These are phyloP conservation scores for Diadumene lineata DNA, from an alignment of 92 coral and sea anemone genomes.

Conservation along the genomic window DNA sequence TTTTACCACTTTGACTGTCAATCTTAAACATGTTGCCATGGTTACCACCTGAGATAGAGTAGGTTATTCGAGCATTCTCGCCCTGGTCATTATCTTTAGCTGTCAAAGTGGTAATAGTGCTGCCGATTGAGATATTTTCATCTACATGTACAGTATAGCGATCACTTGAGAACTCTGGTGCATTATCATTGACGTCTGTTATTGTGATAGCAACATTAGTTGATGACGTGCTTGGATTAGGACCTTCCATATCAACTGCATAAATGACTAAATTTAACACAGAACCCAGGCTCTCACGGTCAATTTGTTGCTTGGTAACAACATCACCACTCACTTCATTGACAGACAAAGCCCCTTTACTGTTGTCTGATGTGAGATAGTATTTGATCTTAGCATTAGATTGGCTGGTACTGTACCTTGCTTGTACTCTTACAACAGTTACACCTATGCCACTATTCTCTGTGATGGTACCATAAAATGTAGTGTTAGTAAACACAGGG, in stretches of 20 bases:
- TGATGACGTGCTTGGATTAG: constrained; percentile 55
- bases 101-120: constrained; percentile 48
- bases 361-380: constrained; percentile 78
- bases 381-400: constrained; percentile 52
- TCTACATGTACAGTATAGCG: constrained; percentile 40
- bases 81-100: constrained; percentile 75
- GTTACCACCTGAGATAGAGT: constrained; percentile 67
- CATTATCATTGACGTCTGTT: constrained; percentile 77
- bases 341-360: constrained; percentile 66
- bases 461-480: constrained; percentile 50
- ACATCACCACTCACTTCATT: constrained; percentile 66
- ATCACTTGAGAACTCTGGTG: constrained; percentile 63
- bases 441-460: constrained; percentile 66
- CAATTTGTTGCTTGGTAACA: constrained; percentile 47
- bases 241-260: constrained; percentile 77
- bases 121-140: constrained; percentile 54
- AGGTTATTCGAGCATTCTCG: constrained; percentile 36
- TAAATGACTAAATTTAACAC: constrained; percentile 62
- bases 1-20: constrained; percentile 54
- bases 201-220: constrained; percentile 48
- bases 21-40: constrained; percentile 56
- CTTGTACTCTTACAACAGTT: constrained; percentile 61
- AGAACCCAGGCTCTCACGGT: constrained; percentile 73
- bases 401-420: constrained; percentile 36
- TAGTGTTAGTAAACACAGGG: constrained; percentile 51